Evolutionary conservation across 2,888 invertebrate species (phyloP).

Genomic region (Perizoma flavofasciatum): DNA sequence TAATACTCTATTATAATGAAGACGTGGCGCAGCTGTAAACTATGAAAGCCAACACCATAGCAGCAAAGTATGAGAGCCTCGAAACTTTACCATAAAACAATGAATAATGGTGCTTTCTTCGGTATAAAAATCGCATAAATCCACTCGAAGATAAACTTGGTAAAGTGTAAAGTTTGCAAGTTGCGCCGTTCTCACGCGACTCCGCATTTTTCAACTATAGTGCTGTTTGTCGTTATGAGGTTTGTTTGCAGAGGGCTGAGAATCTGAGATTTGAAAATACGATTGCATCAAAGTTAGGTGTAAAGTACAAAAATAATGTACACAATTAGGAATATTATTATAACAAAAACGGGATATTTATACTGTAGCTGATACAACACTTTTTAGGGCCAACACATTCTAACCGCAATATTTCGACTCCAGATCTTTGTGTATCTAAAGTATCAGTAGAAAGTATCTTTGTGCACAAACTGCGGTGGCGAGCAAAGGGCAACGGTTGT

Average conservation of each 20-base stretch:
- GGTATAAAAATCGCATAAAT: constrained; percentile 38
- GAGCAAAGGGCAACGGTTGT: no score
- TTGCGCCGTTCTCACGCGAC: constrained; percentile 32
- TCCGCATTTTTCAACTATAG: constrained; percentile 33
- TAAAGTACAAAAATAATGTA: not conserved
- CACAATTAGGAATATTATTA: no score
- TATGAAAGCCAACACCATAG: constrained; percentile 9
- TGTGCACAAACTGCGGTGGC: no score
- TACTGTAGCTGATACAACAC: no score
- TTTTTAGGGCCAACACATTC: no score
- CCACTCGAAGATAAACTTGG: constrained; percentile 38
- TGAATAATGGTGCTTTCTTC: constrained; percentile 33
- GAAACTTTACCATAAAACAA: constrained; percentile 29
- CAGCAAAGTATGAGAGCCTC: constrained; percentile 18
- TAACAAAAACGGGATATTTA: no score
- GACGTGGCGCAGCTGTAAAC: constrained; percentile 19
- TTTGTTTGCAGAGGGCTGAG: constrained; percentile 15
- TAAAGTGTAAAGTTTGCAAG: constrained; percentile 34
- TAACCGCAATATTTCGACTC: no score
- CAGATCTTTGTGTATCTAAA: no score
- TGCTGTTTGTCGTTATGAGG: constrained; percentile 20
- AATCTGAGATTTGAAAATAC: constrained; percentile 7
- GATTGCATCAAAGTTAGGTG: constrained; percentile 1
- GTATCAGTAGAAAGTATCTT: no score
- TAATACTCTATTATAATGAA: not conserved